Conservation (phyloP, 2,888 invertebrate genomes). For the Zygogramma bicolorata region DNA sequence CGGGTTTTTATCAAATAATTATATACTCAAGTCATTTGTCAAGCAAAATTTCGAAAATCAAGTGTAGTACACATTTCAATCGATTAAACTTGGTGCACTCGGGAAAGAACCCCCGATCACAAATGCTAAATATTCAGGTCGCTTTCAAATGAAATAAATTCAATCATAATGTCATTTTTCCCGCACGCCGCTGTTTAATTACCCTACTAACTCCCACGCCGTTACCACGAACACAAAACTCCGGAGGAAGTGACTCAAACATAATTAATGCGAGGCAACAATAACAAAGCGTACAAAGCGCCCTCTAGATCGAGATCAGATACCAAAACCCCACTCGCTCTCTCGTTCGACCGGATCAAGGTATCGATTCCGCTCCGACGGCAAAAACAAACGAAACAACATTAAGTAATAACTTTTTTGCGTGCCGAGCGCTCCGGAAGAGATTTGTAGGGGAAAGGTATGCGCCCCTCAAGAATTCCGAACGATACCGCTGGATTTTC, state of each 20-base stretch:
- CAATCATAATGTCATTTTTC: too few species aligned
- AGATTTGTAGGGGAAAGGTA: conserved; percentile 47
- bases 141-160: too few species aligned
- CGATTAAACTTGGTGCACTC: too few species aligned
- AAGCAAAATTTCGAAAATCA: too few species aligned
- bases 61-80: too few species aligned
- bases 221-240: not conserved
- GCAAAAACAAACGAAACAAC: conserved; percentile 40
- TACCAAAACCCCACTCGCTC: not conserved
- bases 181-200: too few species aligned
- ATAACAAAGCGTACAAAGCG: not conserved
- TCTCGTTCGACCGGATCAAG: conserved; percentile 24
- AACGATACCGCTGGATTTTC: conserved; percentile 34
- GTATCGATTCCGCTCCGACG: conserved; percentile 29
- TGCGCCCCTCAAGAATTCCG: conserved; percentile 37
- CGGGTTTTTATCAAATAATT: too few species aligned
- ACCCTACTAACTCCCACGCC: not conserved
- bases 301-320: not conserved
- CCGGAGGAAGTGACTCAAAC: not conserved
- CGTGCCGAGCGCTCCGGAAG: conserved; percentile 42
- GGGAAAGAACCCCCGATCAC: too few species aligned
- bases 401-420: conserved; percentile 48
- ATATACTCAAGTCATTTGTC: too few species aligned
- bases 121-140: too few species aligned
- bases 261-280: not conserved